Percentiles rank a stretch among this genome's conserved stretches.
Evolutionary conservation across 2,113 vertebrate genomes (phyloP).

Genomic region (Numida meleagris): DNA sequence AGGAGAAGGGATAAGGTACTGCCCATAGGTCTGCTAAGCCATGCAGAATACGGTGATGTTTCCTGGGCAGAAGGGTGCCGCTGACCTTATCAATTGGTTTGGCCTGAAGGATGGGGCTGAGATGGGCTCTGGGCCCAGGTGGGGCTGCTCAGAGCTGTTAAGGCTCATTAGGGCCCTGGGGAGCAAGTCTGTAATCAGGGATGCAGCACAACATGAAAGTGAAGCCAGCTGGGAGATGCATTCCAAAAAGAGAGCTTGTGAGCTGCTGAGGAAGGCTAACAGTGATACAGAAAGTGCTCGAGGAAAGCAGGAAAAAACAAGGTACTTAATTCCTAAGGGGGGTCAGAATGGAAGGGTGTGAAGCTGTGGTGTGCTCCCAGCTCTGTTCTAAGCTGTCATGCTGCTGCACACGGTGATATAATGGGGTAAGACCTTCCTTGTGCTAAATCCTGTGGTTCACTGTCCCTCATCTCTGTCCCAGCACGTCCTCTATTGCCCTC

Average conservation of each 20-base stretch:
- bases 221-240: accelerated
- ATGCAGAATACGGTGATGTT: background rate
- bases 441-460: accelerated
- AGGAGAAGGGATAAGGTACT: background rate
- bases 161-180: background rate
- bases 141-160: background rate
- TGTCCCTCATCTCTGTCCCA: accelerated
- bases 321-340: accelerated
- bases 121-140: accelerated
- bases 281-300: accelerated
- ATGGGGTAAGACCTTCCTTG: accelerated
- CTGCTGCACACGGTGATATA: background rate
- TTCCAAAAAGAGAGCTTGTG: background rate
- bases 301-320: background rate
- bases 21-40: background rate
- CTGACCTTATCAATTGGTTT: background rate
- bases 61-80: background rate
- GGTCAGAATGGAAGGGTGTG: background rate
- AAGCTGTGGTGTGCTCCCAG: accelerated
- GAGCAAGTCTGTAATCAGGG: background rate
- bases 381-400: accelerated
- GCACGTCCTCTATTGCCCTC: accelerated
- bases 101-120: background rate
- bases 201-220: background rate
- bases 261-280: accelerated